Evolutionary conservation across 2,797 vertebrate genomes (phyloP).

Genomic region (Naso thynnoides): DNA sequence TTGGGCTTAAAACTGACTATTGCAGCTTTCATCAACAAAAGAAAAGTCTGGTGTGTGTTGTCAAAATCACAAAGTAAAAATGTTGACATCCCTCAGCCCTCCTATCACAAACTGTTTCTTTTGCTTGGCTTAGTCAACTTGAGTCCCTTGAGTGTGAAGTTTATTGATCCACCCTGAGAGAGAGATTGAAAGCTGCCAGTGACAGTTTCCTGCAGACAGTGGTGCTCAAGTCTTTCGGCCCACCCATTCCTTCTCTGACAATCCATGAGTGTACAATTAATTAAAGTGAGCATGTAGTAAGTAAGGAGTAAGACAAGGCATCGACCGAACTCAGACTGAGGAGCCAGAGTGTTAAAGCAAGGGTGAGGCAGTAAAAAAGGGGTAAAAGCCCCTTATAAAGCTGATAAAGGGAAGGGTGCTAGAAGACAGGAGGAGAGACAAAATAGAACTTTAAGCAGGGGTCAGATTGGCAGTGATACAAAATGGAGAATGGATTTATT

Average conservation of each 20-base stretch:
- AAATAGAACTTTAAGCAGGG: slow-evolving; percentile 20
- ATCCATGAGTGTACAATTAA: slow-evolving; percentile 50
- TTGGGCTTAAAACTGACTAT: not conserved
- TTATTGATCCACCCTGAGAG: slow-evolving; percentile 59
- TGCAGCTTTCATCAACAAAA: slow-evolving; percentile 11
- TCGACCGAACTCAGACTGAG: not conserved
- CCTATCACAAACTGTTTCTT: slow-evolving; percentile 34
- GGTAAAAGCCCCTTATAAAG: not conserved
- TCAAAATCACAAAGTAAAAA: slow-evolving; percentile 29
- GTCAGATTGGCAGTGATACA: slow-evolving; percentile 31
- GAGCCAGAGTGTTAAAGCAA: slow-evolving; percentile 3
- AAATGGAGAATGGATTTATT: slow-evolving; percentile 38
- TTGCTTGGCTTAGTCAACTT: slow-evolving; percentile 36
- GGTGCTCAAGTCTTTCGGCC: slow-evolving; percentile 43
- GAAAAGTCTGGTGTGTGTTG: slow-evolving; percentile 1
- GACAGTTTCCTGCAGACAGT: slow-evolving; percentile 46
- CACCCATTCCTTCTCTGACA: slow-evolving; percentile 49
- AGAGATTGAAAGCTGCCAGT: slow-evolving; percentile 59
- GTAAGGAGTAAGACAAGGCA: slow-evolving; percentile 2
- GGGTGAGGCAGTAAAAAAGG: not conserved
- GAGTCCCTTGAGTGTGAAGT: slow-evolving; percentile 41
- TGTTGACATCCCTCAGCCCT: slow-evolving; percentile 34
- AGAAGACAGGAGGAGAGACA: not conserved
- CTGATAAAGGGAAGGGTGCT: not conserved
- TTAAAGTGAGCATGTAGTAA: slow-evolving; percentile 42